Evolutionary conservation across 1,140 invertebrate genomes (phyloP).

Genomic region (Cylas formicarius): DNA sequence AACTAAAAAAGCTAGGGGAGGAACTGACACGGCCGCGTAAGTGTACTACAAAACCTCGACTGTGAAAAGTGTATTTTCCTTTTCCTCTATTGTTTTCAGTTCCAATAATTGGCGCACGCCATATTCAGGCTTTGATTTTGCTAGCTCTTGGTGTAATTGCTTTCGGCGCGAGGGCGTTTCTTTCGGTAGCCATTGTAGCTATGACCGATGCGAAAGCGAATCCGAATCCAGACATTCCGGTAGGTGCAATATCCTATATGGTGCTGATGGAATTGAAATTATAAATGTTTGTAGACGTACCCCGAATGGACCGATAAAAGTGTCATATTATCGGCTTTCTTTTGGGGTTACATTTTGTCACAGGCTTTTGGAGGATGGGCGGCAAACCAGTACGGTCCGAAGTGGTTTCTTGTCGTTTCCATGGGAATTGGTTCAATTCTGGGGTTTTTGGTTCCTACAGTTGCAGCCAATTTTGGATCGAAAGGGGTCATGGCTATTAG

Average conservation of each 20-base stretch:
- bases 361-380: constrained; percentile 61
- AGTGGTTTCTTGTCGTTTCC: constrained; percentile 53
- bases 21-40: too few relatives aligned
- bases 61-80: too few relatives aligned
- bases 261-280: background rate
- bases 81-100: too few relatives aligned
- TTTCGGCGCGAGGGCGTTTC: constrained; percentile 51
- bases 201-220: constrained; percentile 45
- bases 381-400: constrained; percentile 55
- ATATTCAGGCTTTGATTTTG: constrained; percentile 42
- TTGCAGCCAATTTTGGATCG: constrained; percentile 46
- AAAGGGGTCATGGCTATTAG: constrained; percentile 54
- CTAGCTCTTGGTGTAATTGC: constrained; percentile 44
- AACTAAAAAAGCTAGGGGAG: too few relatives aligned
- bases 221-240: constrained; percentile 17
- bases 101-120: constrained; percentile 27
- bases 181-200: constrained; percentile 55
- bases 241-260: constrained; percentile 10
- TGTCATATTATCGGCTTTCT: constrained; percentile 57
- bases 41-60: too few relatives aligned
- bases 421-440: constrained; percentile 47
- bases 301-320: constrained; percentile 44
- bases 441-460: constrained; percentile 38
- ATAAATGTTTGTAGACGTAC: constrained; percentile 6
- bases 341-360: constrained; percentile 52